These are phyloP conservation scores for Pentalonia nigronervosa DNA, from an alignment of 1,140 invertebrate species.

Conservation along the genomic window DNA sequence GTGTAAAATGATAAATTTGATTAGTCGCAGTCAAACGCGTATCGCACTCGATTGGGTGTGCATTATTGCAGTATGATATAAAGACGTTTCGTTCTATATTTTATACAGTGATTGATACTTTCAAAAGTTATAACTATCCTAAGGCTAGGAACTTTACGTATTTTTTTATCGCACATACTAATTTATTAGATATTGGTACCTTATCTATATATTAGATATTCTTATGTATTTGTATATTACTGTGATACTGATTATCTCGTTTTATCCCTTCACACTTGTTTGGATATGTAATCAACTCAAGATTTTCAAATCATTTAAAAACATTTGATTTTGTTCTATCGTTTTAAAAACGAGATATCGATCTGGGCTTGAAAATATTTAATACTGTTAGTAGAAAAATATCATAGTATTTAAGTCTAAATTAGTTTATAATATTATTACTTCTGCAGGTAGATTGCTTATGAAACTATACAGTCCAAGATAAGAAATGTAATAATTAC, in stretches of 20 bases:
- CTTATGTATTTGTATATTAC: neutral
- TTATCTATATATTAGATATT: neutral
- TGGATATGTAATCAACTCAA: no score
- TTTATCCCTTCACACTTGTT: no score
- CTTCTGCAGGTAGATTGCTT: neutral
- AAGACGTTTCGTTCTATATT: neutral
- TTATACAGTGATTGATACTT: neutral
- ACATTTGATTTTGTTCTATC: no score
- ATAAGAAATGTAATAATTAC: neutral
- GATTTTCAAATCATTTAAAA: no score
- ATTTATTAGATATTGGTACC: neutral
- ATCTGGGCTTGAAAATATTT: no score
- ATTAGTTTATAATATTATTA: neutral
- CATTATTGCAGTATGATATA: neutral
- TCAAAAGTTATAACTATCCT: neutral
- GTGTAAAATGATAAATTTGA: conserved; percentile 2
- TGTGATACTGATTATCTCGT: no score
- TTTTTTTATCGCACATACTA: neutral
- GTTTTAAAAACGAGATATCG: no score
- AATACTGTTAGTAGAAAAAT: neutral
- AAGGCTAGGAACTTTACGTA: neutral
- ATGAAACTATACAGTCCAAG: neutral
- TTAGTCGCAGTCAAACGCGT: neutral
- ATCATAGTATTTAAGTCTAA: neutral
- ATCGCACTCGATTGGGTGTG: neutral